Evolutionary conservation across 2,888 invertebrate genomes (phyloP), one percentile per base, ranked within the genome.

Genomic region (Pilophorus perplexus): DNA sequence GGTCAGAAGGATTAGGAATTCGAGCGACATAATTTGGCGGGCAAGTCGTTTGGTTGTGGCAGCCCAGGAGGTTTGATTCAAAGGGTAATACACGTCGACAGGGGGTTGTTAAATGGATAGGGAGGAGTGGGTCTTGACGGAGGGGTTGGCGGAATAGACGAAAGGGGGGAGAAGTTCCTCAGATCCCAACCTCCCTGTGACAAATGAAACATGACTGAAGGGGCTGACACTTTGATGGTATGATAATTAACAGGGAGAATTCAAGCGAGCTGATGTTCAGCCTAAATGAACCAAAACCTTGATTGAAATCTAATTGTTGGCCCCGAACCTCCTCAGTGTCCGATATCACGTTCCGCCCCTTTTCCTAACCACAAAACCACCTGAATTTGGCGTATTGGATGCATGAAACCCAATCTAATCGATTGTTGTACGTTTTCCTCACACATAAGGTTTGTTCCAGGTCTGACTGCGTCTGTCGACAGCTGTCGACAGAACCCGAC

Each of bases 151-250:
- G 33, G 6, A 33, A 33, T 10, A 10, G 33, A 10, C 10, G 6
- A 10, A 10, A 10, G 42, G 14, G n/a, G 42, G 42, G 37, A 33
- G 10, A 6, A 6, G 6, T 10, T 6, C n/a, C n/a, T n/a, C n/a
- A 18, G 20, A 18, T n/a, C 12, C 33, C 16, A 10, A 52, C 20
- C 20, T 18, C 18, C 54, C 54, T 54, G 18, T 54, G 55, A 55
- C 55, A 55, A 55, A 55, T 55, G 55, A 38, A 55, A 55, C 55
- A 55, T 55, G 55, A 55, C 55, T 55, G 55, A 38, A 55, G 55
- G 55, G 22, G 37, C 37, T 55, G 38, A 55, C 55, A 55, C 55
- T 55, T 55, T 55, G 55, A 55, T 55, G 55, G 37, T 55, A 55
- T 37, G 55, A 55, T 55, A 55, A 55, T 55, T 55, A 55, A 38